Conservation (phyloP, 2,888 invertebrate genomes). For the Syrphus vitripennis region DNA sequence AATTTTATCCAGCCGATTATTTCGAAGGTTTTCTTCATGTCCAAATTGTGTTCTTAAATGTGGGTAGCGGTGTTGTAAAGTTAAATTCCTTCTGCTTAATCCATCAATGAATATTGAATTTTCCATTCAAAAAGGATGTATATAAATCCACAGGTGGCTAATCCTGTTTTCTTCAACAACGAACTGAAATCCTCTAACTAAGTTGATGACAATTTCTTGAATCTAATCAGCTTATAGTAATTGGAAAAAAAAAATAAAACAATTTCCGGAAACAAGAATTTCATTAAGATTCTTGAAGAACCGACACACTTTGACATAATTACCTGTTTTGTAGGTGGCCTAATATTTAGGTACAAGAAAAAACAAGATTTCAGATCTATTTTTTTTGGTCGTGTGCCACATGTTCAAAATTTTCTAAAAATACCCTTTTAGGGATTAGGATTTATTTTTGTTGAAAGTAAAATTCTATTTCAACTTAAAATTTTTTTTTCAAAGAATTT, state of each 20-base stretch:
- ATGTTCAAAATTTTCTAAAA: conserved; percentile 21
- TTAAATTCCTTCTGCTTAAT: too few species aligned
- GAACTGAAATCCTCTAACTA: background rate
- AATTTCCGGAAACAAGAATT: conserved; percentile 52
- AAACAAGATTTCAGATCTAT: background rate
- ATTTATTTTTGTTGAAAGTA: conserved; percentile 11
- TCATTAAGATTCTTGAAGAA: background rate
- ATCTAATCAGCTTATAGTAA: conserved; percentile 59
- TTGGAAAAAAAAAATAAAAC: conserved; percentile 47
- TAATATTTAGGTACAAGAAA: conserved; percentile 51
- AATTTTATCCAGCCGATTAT: too few species aligned
- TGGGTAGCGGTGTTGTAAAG: too few species aligned
- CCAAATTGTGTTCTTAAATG: too few species aligned
- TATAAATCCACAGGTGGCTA: conserved; percentile 60
- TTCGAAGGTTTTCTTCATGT: too few species aligned
- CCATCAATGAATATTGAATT: background rate
- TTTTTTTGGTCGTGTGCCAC: conserved; percentile 31
- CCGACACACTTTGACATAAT: conserved; percentile 53
- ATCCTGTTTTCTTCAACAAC: conserved; percentile 44
- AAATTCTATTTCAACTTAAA: too few species aligned
- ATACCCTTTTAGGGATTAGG: conserved; percentile 42
- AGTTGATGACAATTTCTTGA: background rate
- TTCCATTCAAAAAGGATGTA: background rate
- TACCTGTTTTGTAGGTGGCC: conserved; percentile 62
- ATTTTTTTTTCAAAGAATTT: conserved; percentile 1